Evolutionary conservation across 1,140 invertebrate genomes (phyloP).

Genomic region (Brachionus koreanus): DNA sequence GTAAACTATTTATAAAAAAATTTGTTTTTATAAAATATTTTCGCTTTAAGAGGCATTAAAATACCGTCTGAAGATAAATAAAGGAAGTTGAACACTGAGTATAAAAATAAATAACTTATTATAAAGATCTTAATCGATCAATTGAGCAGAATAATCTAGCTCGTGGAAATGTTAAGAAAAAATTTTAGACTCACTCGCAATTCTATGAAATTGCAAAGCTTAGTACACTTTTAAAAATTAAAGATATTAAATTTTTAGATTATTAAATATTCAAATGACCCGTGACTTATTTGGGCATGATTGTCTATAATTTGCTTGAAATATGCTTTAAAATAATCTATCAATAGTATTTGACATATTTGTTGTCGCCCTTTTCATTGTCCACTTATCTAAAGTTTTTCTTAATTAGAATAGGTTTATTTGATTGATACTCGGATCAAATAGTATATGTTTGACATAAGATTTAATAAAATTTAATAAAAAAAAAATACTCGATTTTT

Average conservation of each 20-base stretch:
- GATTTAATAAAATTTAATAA: conserved; percentile 28
- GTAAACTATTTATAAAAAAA: conserved; percentile 1
- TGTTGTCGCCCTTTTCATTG: conserved; percentile 1
- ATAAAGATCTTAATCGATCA: neutral
- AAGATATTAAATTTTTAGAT: neutral
- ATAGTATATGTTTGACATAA: conserved; percentile 27
- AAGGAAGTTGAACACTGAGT: conserved; percentile 3
- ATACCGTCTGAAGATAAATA: conserved; percentile 32
- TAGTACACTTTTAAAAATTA: neutral
- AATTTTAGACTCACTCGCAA: neutral
- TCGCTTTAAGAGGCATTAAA: conserved; percentile 27
- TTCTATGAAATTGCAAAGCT: neutral
- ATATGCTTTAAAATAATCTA: neutral
- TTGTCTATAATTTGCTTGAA: conserved; percentile 22
- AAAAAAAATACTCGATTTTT: neutral
- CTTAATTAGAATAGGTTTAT: conserved; percentile 18
- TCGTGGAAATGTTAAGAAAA: neutral
- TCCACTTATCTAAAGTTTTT: conserved; percentile 5
- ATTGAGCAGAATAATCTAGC: neutral
- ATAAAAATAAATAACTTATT: neutral
- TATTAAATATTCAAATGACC: conserved; percentile 3
- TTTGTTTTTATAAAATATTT: conserved; percentile 32
- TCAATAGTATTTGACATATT: neutral
- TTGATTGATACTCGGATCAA: conserved; percentile 40
- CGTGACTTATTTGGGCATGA: conserved; percentile 11